Conservation (phyloP, 1,140 invertebrate species). For the Cataglyphis hispanica region DNA sequence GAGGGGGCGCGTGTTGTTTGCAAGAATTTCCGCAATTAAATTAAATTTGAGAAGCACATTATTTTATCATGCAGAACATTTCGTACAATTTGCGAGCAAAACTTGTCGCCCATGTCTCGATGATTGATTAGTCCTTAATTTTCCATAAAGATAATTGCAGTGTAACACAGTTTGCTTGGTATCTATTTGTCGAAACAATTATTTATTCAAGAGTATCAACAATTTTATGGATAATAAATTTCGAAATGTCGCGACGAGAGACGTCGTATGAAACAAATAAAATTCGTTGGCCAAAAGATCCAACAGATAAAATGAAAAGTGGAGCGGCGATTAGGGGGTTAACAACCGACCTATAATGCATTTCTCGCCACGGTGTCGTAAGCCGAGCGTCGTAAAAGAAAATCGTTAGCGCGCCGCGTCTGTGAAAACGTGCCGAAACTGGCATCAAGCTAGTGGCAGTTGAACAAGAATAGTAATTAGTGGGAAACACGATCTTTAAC, state of each 20-base stretch:
- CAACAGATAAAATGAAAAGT: not conserved
- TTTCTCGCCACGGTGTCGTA: slow-evolving; percentile 33
- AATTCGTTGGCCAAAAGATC: not conserved
- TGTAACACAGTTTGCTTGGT: no score
- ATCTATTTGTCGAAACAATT: not conserved
- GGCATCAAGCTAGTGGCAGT: not conserved
- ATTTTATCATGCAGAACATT: not conserved
- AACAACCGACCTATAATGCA: not conserved
- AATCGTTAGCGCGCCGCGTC: slow-evolving; percentile 13
- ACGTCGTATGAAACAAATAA: not conserved
- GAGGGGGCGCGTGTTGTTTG: not conserved
- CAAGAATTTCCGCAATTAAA: slow-evolving; percentile 46
- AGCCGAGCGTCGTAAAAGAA: slow-evolving; percentile 16
- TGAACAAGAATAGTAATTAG: slow-evolving; percentile 38
- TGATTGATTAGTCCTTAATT: slow-evolving; percentile 17
- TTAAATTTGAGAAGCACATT: slow-evolving; percentile 1
- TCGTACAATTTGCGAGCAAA: not conserved
- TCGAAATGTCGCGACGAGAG: not conserved
- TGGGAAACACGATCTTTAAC: slow-evolving; percentile 27
- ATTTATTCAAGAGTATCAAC: not conserved
- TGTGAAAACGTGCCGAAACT: slow-evolving; percentile 32
- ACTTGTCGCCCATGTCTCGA: slow-evolving; percentile 2
- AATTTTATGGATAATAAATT: not conserved
- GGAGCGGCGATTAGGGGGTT: not conserved
- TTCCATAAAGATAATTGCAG: not conserved